Evolutionary conservation across 2,797 vertebrate genomes (phyloP), one percentile per base, ranked within the genome.

Genomic region (Fratercula arctica): DNA sequence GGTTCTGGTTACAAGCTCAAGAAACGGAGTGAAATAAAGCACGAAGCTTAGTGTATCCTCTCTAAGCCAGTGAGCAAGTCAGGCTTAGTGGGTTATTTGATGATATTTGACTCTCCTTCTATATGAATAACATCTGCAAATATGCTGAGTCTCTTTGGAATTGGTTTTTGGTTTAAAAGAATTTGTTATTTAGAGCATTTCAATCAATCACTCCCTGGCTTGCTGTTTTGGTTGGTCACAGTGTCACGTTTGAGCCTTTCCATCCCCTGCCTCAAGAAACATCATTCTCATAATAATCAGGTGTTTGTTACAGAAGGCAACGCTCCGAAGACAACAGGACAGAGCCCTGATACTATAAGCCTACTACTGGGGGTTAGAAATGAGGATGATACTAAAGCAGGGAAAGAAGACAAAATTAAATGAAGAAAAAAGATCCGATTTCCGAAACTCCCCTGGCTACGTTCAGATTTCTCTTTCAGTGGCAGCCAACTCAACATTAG

Each of bases 61-160:
- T 50, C 72, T 85, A 78, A 88, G 61, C 20, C 76, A 89, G 37
- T 15, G 28, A 84, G 43, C 84, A 92, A 87, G 81, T 79, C 70
- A 86, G 86, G 84, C 57, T 96, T 91, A 73, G 84, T 56, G 91
- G 45, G 46, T 93, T 95, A 76, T 91, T 94, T 91, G 79, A 84
- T 75, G 85, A 91, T 83, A 93, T 86, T 92, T 95, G 89, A 95
- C 79, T 93, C 92, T 92, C 13, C 50, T 70, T 37, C 73, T 92
- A 41, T 86, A 93, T 76, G 93, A 96, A 93, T 85, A 96, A 88
- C 94, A 96, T 95, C 89, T 95, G 92, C 79, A 95, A 96, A 94
- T 84, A 84, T 1, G 9, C 41, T 5, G 53, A 84, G 73, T 93
- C 79, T 88, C 82, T 94, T 89, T n/a, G 73, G 91, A 94, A 90